Evolutionary conservation across 2,888 invertebrate species (phyloP), one percentile per base, ranked within the genome.

Genomic region (Lobophora halterata): DNA sequence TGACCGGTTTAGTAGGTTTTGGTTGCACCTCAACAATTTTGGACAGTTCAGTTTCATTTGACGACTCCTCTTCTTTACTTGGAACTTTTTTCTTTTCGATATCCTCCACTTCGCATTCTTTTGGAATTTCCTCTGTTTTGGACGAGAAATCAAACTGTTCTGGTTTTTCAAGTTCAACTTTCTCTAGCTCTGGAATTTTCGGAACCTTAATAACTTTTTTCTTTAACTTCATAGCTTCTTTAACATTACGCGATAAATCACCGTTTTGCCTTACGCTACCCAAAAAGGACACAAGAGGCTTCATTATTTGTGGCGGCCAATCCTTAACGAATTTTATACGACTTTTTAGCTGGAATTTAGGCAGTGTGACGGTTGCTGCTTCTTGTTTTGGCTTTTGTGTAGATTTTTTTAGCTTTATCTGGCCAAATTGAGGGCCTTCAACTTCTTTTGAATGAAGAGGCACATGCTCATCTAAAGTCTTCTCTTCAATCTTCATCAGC

Each of bases 291-390:
- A 92, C 70, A 13, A 82, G 64, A 0, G 91, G 90, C 49, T 83
- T 76, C 3, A 89, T 59, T 36, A 88, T 76, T 46, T 86, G 71
- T 1, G 93, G 90, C 7, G 93, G 91, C 83, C 90, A 93, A 35
- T 91, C 91, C 24, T 83, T 72, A 13, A 88, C 54, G 53, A 88
- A 88, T 21, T 79, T 88, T n/a, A 94, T 92, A 50, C 92, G 88
- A 66, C 94, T 94, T 61, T 92, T 93, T 0, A 95, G 75, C 61
- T 92, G 88, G 31, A 93, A 85, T 69, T 92, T 93, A 0, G 92
- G 93, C 35, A 93, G 72, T 33, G 73, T 66, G 2, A 76, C 60
- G 4, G 71, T 49, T 17, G 72, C 57, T 3, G 66, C 42, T 46
- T 85, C 87, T 55, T 79, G 77, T 52, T 90, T 89, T 5, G 89